These are phyloP conservation scores for Teleopsis dalmanni DNA, from an alignment of 1,140 invertebrate species.

Conservation along the genomic window DNA sequence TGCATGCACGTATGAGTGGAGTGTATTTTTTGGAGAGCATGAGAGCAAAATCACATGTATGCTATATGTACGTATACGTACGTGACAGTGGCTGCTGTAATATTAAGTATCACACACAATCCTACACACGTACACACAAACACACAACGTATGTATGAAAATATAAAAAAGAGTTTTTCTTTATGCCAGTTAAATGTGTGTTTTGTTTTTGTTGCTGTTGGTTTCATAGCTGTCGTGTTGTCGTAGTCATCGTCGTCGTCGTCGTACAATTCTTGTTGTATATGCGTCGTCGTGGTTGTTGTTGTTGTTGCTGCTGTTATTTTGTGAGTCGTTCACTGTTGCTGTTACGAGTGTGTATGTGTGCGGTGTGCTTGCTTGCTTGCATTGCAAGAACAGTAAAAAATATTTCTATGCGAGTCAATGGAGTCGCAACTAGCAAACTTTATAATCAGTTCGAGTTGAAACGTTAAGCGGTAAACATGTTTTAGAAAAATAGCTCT, in stretches of 20 bases:
- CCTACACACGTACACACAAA: no score
- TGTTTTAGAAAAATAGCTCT: slow-evolving; percentile 29
- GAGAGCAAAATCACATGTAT: no score
- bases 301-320: not conserved
- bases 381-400: no score
- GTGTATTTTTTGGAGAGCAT: no score
- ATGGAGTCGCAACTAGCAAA: slow-evolving; percentile 35
- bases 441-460: slow-evolving; percentile 39
- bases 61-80: no score
- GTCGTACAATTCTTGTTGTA: no score
- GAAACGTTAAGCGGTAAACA: slow-evolving; percentile 42
- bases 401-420: slow-evolving; percentile 42
- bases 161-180: no score
- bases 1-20: no score
- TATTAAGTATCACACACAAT: no score
- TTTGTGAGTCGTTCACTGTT: not conserved
- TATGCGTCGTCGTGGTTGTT: not conserved
- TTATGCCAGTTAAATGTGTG: no score
- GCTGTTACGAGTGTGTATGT: slow-evolving; percentile 13
- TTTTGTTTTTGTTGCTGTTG: slow-evolving; percentile 7
- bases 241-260: not conserved
- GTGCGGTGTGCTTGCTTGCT: not conserved
- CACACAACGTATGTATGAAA: no score
- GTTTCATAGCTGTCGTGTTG: slow-evolving; percentile 5
- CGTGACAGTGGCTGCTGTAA: no score